Evolutionary conservation across 2,113 vertebrate genomes (phyloP), one percentile per base, ranked within the genome.

Genomic region (Paracanthobrama guichenoti): DNA sequence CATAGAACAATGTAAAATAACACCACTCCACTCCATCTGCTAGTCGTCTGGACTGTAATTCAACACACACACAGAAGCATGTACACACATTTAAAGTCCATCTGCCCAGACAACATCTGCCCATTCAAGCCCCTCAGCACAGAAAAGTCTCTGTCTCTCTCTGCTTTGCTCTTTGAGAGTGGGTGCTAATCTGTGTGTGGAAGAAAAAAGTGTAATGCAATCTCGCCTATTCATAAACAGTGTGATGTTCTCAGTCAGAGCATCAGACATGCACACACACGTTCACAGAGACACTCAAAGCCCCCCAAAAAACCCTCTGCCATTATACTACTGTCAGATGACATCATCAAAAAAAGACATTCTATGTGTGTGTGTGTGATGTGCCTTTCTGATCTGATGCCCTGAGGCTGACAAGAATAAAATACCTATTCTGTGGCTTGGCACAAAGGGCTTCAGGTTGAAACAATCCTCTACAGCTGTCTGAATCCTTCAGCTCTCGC

Each of bases 191-290:
- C 44, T 53, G 24, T 46, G 67, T 71, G 46, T 39, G 69, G 28
- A 80, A 83, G 87, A 87, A 88, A 35, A 92, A 91, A 91, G 92
- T 93, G 92, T 88, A 86, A 88, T 62, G 83, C 86, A 91, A 86
- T 87, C 86, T 89, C 26, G 66, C 18, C 46, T 35, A 39, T 67
- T 39, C 48, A 24, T 76, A 74, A 71, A 84, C 79, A 69, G 57
- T 69, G 60, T 12, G 62, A 60, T 72, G 28, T 82, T 39, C 79
- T 48, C 35, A 39, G n/a, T 31, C 69, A 84, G 46, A 81, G 28
- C 66, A 72, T 75, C 28, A 79, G n/a, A 59, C 55, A 57, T 59
- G 48, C 60, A 55, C 57, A 59, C 35, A 28, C 46, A 86, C 53
- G 53, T 79, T 71, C 71, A 84, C 39, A 79, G 57, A 64, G 20